Conservation (phyloP, 1,140 invertebrate genomes). For the Tetranychus cinnabarinus region DNA sequence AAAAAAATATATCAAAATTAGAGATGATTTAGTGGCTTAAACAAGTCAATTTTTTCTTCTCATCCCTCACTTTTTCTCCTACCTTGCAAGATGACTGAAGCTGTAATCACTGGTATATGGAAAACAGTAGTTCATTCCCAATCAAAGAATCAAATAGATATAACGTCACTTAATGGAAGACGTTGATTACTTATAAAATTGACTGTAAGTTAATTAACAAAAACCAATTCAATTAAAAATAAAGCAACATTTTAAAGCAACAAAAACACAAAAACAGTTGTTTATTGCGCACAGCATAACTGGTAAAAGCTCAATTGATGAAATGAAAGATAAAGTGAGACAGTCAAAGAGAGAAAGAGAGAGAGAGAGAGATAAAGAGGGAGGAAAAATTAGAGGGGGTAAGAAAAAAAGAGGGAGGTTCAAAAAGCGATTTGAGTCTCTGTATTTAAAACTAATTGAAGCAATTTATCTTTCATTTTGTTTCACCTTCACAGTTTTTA, state of each 20-base stretch:
- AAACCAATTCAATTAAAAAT: no score
- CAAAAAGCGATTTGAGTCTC: not conserved
- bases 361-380: not conserved
- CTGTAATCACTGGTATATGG: no score
- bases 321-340: not conserved
- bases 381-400: not conserved
- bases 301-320: not conserved
- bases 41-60: not conserved
- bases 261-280: not conserved
- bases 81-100: no score
- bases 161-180: not conserved
- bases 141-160: not conserved
- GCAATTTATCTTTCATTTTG: no score
- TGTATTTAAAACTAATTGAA: no score
- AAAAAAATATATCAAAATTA: not conserved
- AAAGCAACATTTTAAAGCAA: no score
- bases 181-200: not conserved
- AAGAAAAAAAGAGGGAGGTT: not conserved
- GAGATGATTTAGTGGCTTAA: not conserved
- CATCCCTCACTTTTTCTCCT: no score
- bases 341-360: not conserved
- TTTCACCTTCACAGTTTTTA: no score
- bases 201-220: not conserved
- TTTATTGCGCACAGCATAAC: not conserved
- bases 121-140: no score